A percentile compares a stretch with the other conserved stretches of the same genome.
Conservation (phyloP, 2,888 invertebrate genomes). For the Beris morrisii region DNA sequence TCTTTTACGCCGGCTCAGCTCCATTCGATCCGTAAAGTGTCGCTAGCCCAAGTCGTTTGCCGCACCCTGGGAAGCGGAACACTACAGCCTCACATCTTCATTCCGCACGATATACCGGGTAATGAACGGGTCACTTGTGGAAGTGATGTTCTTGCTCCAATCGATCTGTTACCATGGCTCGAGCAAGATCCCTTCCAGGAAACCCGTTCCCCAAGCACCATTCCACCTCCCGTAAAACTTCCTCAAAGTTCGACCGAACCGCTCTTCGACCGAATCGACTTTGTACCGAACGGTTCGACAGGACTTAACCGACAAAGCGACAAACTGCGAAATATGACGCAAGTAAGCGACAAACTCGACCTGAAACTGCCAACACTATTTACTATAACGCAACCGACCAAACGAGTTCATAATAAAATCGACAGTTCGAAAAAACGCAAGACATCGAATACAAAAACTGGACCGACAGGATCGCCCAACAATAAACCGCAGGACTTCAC, state of each 20-base stretch:
- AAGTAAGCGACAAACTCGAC: conserved; percentile 65
- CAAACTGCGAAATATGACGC: conserved; percentile 43
- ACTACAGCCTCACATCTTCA: conserved; percentile 54
- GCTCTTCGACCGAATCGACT: conserved; percentile 43
- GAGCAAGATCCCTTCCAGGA: conserved; percentile 52
- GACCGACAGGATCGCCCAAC: conserved; percentile 38
- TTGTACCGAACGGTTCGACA: conserved; percentile 45
- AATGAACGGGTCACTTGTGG: conserved; percentile 53
- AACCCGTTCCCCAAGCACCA: conserved; percentile 37
- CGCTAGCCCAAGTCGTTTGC: conserved; percentile 68
- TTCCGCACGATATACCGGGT: conserved; percentile 50
- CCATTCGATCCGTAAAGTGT: conserved; percentile 70
- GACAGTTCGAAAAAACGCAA: conserved; percentile 40
- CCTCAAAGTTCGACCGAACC: conserved; percentile 28
- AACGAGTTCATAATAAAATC: conserved; percentile 41
- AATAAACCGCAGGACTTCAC: conserved; percentile 30
- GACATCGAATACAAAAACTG: conserved; percentile 17
- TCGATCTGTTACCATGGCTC: conserved; percentile 53
- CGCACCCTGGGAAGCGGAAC: conserved; percentile 54
- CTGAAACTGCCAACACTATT: conserved; percentile 53
- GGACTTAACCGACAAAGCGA: conserved; percentile 45
- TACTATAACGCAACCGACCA: conserved; percentile 43
- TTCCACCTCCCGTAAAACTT: conserved; percentile 32
- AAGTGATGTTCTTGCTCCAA: conserved; percentile 46
- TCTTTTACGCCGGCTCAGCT: conserved; percentile 77